Evolutionary conservation across 1,140 invertebrate genomes (phyloP).

Genomic region (Drosophila lacteicornis): DNA sequence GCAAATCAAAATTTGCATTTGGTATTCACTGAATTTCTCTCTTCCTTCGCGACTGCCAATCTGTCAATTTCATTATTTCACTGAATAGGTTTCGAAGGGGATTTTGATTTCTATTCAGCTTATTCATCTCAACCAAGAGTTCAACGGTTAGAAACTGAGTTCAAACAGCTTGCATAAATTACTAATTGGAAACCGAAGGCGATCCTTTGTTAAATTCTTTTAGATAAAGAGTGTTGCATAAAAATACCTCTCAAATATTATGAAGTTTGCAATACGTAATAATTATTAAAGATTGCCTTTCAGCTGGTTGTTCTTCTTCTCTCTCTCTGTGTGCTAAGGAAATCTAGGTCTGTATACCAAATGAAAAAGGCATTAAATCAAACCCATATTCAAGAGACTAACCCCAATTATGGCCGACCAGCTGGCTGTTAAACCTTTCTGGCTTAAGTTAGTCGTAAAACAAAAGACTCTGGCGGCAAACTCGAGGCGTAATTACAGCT

Average conservation of each 20-base stretch:
- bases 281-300: slow-evolving; percentile 1
- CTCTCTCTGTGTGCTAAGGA: not conserved
- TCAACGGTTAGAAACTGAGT: slow-evolving; percentile 23
- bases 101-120: slow-evolving; percentile 20
- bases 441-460: slow-evolving; percentile 61
- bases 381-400: slow-evolving; percentile 23
- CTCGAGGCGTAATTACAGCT: slow-evolving; percentile 62
- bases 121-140: slow-evolving; percentile 18
- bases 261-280: not conserved
- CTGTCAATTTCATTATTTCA: slow-evolving; percentile 33
- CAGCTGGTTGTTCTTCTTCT: not conserved
- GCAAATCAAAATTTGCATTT: slow-evolving; percentile 42
- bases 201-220: slow-evolving; percentile 8
- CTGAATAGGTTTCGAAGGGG: slow-evolving; percentile 11
- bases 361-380: slow-evolving; percentile 34
- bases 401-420: slow-evolving; percentile 52
- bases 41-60: slow-evolving; percentile 14
- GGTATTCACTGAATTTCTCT: slow-evolving; percentile 39
- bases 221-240: slow-evolving; percentile 16
- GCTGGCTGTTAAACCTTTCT: slow-evolving; percentile 39
- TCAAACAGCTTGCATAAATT: slow-evolving; percentile 37
- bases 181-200: not conserved
- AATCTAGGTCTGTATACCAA: slow-evolving; percentile 42
- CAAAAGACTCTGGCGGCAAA: slow-evolving; percentile 77
- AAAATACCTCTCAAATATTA: slow-evolving; percentile 8